Base-by-base conservation (phyloP, 2,113 vertebrate species). In the Silurus glanis region DNA sequence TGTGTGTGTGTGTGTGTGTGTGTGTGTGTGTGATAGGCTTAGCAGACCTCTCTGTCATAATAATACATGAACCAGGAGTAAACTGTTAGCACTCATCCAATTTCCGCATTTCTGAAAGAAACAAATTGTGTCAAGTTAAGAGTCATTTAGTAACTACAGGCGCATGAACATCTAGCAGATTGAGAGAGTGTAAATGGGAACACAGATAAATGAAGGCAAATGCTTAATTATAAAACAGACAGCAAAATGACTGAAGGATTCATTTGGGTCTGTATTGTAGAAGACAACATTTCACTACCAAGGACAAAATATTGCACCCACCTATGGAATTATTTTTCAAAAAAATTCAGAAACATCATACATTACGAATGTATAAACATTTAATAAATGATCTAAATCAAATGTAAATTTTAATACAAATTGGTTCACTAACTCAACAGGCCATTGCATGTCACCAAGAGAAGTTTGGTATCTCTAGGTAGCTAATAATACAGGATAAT, bases 41-140 rank as follows among this genome's bases (percentile, higher is more conserved):
- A 89, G 74, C 88, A 88, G 87, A 89, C 78, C 51, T 85, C 56
- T n/a, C 49, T 89, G 62, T 74, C 53, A 62, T 51, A 58, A 80
- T 62, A 72, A 87, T 87, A 85, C 72, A 83, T 74, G 72, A 81
- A 28, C 67, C 47, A 67, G 81, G 53, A 84, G 83, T 12, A 69
- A 85, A 61, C 79, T 25, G 66, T 62, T 69, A 81, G 74, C 45
- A 10, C 75, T 19, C 28, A 47, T 19, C 45, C 25, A n/a, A 69
- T 19, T 25, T 64, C 28, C 49, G 53, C 82, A 86, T 67, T 71
- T 80, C 78, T 61, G 64, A 84, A 82, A 78, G 82, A 86, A 64
- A 88, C 66, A 82, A 83, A 74, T 81, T 75, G 74, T 83, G 74
- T 85, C 74, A 76, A 82, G 66, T 59, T 71, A 55, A 59, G 81